Conservation (phyloP, 2,113 vertebrate species). For the Takifugu bimaculatus region DNA sequence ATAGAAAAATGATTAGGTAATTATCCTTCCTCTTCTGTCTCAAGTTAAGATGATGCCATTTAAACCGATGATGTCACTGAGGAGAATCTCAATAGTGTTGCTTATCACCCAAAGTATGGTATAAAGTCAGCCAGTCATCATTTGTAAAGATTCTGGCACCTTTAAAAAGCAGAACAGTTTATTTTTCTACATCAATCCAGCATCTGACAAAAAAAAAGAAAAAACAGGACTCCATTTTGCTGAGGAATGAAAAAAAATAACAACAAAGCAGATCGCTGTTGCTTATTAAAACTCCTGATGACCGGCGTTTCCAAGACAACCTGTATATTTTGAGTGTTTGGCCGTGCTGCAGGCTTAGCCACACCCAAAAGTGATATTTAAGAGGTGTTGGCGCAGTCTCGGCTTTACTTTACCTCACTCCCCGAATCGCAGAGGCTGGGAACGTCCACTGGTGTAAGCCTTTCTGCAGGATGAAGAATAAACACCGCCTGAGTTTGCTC, state of each 20-base stretch:
- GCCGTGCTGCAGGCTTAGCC: conserved; percentile 14
- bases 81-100: too few relatives aligned
- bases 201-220: neutral
- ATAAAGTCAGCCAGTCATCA: too few relatives aligned
- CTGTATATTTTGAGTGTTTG: conserved; percentile 6
- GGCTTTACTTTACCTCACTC: conserved; percentile 78
- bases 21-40: too few relatives aligned
- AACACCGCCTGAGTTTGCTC: neutral
- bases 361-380: conserved; percentile 27
- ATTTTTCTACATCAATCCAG: too few relatives aligned
- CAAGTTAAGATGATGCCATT: too few relatives aligned
- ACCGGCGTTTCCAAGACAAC: conserved; percentile 32
- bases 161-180: too few relatives aligned
- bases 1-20: too few relatives aligned
- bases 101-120: too few relatives aligned
- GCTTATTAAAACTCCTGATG: conserved; percentile 8
- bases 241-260: neutral
- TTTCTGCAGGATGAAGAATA: conserved; percentile 68
- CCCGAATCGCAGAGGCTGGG: conserved; percentile 75
- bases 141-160: too few relatives aligned
- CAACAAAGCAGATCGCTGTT: conserved; percentile 3
- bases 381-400: conserved; percentile 31
- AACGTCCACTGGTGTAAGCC: conserved; percentile 82
- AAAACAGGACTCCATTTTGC: neutral
- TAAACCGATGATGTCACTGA: too few relatives aligned